phyloP scores from a whole-genome alignment of 2,888 invertebrate species.

The Fabriciana adippe region DNA sequence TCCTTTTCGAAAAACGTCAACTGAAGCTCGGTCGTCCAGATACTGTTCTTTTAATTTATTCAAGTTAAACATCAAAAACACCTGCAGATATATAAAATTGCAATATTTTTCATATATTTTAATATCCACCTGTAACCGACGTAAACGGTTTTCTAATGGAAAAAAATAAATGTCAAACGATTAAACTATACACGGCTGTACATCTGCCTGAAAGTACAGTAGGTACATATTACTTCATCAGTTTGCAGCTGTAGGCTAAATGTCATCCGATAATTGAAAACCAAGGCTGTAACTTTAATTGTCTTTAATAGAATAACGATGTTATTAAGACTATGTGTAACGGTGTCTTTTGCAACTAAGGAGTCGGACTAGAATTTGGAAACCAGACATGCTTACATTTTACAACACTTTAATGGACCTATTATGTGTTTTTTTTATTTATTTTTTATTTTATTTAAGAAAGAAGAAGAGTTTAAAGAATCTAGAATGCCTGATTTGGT shows the following conservation, averaged over 20 bases:
- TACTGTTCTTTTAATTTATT: no score
- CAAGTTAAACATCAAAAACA: neutral
- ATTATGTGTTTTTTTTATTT: no score
- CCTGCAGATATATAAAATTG: conserved; percentile 4
- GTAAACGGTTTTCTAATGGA: conserved; percentile 35
- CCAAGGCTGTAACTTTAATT: conserved; percentile 30
- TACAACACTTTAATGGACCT: no score
- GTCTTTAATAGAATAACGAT: conserved; percentile 25
- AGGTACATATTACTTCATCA: conserved; percentile 44
- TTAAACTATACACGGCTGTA: conserved; percentile 50
- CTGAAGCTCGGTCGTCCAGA: no score
- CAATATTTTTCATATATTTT: conserved; percentile 15
- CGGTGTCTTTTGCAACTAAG: neutral
- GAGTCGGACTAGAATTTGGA: neutral
- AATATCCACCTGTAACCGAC: conserved; percentile 30
- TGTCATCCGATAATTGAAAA: conserved; percentile 68
- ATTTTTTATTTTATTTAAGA: no score
- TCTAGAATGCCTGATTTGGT: no score
- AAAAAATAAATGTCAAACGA: conserved; percentile 54
- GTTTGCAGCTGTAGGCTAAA: conserved; percentile 75
- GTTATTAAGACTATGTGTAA: conserved; percentile 11
- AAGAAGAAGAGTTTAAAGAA: no score
- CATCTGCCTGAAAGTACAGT: conserved; percentile 69
- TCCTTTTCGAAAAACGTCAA: no score
- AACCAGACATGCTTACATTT: neutral